Evolutionary conservation across 1,140 invertebrate species (phyloP).

Genomic region (Bathynomus jamesi): DNA sequence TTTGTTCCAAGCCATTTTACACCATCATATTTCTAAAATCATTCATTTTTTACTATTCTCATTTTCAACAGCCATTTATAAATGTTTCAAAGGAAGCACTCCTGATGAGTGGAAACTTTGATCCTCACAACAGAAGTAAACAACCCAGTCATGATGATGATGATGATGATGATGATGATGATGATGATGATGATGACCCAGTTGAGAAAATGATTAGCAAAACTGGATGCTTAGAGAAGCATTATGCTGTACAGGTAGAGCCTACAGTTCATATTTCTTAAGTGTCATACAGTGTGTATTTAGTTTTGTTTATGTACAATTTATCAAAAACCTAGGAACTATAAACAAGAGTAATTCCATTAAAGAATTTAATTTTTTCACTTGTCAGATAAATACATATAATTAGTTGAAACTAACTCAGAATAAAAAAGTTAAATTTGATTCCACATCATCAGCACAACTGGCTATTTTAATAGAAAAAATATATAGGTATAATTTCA

Average conservation of each 20-base stretch:
- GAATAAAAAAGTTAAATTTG: too few relatives aligned
- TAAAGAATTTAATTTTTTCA: too few relatives aligned
- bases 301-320: background rate
- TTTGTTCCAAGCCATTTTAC: too few relatives aligned
- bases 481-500: too few relatives aligned
- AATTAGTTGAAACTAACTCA: too few relatives aligned
- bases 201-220: slow-evolving; percentile 74
- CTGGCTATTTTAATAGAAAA: too few relatives aligned
- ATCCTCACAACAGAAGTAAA: background rate
- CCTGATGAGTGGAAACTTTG: background rate
- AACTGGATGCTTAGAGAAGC: slow-evolving; percentile 76
- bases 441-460: too few relatives aligned
- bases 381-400: too few relatives aligned
- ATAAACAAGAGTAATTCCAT: background rate
- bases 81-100: too few relatives aligned
- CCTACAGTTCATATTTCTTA: background rate
- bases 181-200: slow-evolving; percentile 56
- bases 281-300: background rate
- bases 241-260: slow-evolving; percentile 71
- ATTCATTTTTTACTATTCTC: too few relatives aligned
- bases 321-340: background rate
- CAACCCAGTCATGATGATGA: slow-evolving; percentile 39
- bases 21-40: too few relatives aligned
- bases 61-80: too few relatives aligned
- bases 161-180: slow-evolving; percentile 53